Evolutionary conservation across 2,888 invertebrate species (phyloP), one percentile per base, ranked within the genome.

Genomic region (Palloptera scutellata): DNA sequence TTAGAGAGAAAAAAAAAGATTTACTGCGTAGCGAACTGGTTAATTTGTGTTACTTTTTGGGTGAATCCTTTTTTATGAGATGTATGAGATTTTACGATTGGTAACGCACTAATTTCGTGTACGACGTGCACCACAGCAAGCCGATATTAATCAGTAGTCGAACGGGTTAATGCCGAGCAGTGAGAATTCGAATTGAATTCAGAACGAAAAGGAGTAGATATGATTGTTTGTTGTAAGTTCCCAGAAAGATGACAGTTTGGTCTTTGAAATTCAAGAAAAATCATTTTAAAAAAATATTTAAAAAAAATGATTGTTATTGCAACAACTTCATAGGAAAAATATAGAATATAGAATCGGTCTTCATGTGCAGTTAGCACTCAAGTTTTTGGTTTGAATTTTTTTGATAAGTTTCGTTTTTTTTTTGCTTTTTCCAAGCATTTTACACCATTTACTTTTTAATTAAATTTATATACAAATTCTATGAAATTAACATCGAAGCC

Each of bases 81-180:
- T 66, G 40, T 59, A 40, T 51, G 58, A 58, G 51, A 40, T 40
- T 51, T 55, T 30, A 64, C 45, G 15, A 57, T 20, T 48, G 30
- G 1, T 9, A 30, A 30, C 42, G 59, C n/a, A 59, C 51, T 20
- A 19, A 43, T 59, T 45, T 17, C 30, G 43, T 45, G 58, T 30
- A 42, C 48, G 43, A 65, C 13, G 45, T 17, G 19, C 15, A 12
- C 17, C 19, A 52, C 15, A n/a, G 2, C 2, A 48, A 48, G 48
- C 8, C 51, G 17, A 13, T 17, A 9, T 11, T 17, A n/a, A 5
- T 17, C 52, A 20, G 55, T n/a, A 10, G 30, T 15, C 10, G 52
- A 66, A 61, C 60, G 66, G 61, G 66, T 61, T 66, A 61, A 63
- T 54, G 42, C 13, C 30, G 45, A 41, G 43, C 55, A 42, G n/a